Evolutionary conservation across 1,140 invertebrate genomes (phyloP).

Genomic region (Drosophila sucinea): DNA sequence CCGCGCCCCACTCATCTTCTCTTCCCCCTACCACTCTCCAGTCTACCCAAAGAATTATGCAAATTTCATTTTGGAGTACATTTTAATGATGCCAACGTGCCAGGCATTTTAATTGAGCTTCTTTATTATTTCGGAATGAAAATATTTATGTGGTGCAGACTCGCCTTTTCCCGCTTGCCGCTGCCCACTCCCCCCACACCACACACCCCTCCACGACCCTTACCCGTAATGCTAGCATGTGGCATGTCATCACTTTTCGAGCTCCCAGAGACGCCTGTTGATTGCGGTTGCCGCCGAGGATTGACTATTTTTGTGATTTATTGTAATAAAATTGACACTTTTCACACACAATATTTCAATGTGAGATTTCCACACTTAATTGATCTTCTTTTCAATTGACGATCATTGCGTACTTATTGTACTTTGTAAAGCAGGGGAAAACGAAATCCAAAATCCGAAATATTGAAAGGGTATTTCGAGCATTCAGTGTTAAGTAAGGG

Average conservation of each 20-base stretch:
- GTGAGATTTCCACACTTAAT: neutral
- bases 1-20: neutral
- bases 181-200: neutral
- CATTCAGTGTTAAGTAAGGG: too few relatives aligned
- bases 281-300: neutral
- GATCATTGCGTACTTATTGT: too few relatives aligned
- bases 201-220: neutral
- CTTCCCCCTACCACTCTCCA: neutral
- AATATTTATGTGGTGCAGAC: conserved; percentile 5
- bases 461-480: too few relatives aligned
- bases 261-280: neutral
- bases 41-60: conserved; percentile 48
- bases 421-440: too few relatives aligned
- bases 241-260: conserved; percentile 7
- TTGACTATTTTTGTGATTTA: conserved; percentile 8
- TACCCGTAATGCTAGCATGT: conserved; percentile 3
- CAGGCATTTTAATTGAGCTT: conserved; percentile 48
- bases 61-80: conserved; percentile 49
- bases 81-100: conserved; percentile 62
- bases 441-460: too few relatives aligned
- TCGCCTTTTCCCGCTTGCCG: too few relatives aligned
- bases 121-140: conserved; percentile 11
- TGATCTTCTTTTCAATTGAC: neutral
- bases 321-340: neutral
- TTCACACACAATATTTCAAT: conserved; percentile 2